phyloP scores from a whole-genome alignment of 2,888 invertebrate genomes.

The Galeopsomyia nigrocyanea region DNA sequence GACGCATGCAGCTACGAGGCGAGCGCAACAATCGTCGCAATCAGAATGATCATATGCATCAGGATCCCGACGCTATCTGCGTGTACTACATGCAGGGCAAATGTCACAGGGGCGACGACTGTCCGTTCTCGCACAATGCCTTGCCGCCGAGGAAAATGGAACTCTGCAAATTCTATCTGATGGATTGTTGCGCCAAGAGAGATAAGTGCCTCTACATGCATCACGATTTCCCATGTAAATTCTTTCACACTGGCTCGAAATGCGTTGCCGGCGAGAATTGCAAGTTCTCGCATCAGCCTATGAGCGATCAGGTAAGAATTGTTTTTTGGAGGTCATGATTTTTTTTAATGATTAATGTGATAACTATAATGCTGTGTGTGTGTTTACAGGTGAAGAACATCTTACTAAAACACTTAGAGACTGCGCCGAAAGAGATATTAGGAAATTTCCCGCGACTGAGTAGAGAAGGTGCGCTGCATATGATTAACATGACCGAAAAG shows the following conservation, averaged over 20 bases:
- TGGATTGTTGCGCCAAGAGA: conserved; percentile 95
- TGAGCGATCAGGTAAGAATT: conserved; percentile 85
- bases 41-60: conserved; percentile 70
- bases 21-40: conserved; percentile 71
- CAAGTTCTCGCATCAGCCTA: conserved; percentile 92
- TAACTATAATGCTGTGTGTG: no score
- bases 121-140: conserved; percentile 88
- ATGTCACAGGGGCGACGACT: conserved; percentile 86
- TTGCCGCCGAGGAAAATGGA: conserved; percentile 89
- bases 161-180: conserved; percentile 95
- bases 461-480: conserved; percentile 80
- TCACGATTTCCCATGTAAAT: conserved; percentile 97
- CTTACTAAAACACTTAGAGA: conserved; percentile 82
- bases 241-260: conserved; percentile 92
- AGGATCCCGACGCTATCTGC: conserved; percentile 82
- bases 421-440: conserved; percentile 90
- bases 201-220: conserved; percentile 98
- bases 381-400: conserved; percentile 65
- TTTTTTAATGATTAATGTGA: background rate
- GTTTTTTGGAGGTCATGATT: conserved; percentile 8
- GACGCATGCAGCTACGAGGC: conserved; percentile 65
- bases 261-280: conserved; percentile 87
- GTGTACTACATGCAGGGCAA: conserved; percentile 91
- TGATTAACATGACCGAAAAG: conserved; percentile 68
- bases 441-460: conserved; percentile 90